Base-by-base conservation (phyloP, 2,888 invertebrate genomes). In the Hypolimnas misippus region DNA sequence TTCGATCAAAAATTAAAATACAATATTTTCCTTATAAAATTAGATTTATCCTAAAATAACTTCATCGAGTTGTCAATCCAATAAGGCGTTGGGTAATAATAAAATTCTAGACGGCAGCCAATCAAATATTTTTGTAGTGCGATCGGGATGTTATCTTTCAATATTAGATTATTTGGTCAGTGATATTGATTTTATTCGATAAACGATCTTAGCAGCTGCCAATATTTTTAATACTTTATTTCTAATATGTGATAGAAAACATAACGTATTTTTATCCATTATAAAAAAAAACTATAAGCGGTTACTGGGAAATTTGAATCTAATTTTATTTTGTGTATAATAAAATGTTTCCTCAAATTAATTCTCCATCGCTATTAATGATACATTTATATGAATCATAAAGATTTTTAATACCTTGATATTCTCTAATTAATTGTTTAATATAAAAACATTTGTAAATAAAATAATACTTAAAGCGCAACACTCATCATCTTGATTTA, bases 111-210 rank as follows among this genome's bases (percentile, higher is more conserved):
- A 40, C 49, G 14, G 14, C 49, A 78, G 66, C 79, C 80, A 83
- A 83, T 85, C 83, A 81, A 84, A 86, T 87, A 86, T 87, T 87
- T 83, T 84, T 76, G 73, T 78, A 79, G 76, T 72, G 74, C 70
- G 67, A 73, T 69, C 74, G 76, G 76, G 80, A 84, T 86, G 82
- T 86, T 87, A 83, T 87, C 83, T 77, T 86, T 82, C 81, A 83
- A 85, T 85, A 86, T 81, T 77, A 65, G 62, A 44, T 53, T n/a
- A n/a, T n/a, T 66, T 65, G 59, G 60, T 40, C 29, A 17, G 40
- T 42, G 25, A 35, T 53, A 54, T 35, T 25, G 29, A 12, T 40
- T 54, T 33, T 31, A 16, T 31, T 25, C 29, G 17, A 46, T 46
- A 35, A 33, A 46, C n/a, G 49, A 25, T n/a, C 6, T 29, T 29